phyloP scores from a whole-genome alignment of 1,140 invertebrate species.

The Nasonia giraulti region DNA sequence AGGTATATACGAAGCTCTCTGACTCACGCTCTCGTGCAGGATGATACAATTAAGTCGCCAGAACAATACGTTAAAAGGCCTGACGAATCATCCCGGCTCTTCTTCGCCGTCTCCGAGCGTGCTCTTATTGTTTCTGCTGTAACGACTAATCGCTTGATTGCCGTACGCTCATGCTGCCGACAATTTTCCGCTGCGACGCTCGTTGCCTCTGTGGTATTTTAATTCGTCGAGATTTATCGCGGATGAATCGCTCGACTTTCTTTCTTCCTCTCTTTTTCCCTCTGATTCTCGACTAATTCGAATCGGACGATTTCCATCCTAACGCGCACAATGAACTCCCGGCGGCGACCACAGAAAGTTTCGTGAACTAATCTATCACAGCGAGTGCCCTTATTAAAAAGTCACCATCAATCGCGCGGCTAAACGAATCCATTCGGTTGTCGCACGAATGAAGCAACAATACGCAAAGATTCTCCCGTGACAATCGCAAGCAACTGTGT shows the following conservation, averaged over 20 bases:
- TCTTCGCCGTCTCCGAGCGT: constrained; percentile 42
- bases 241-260: not conserved
- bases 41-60: constrained; percentile 64
- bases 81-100: constrained; percentile 54
- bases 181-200: constrained; percentile 13
- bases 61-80: constrained; percentile 62
- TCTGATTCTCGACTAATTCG: not conserved
- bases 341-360: too few species aligned
- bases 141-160: constrained; percentile 46
- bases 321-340: too few species aligned
- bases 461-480: not conserved
- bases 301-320: too few species aligned
- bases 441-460: not conserved
- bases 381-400: not conserved
- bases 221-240: constrained; percentile 21
- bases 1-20: constrained; percentile 15
- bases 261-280: not conserved
- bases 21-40: constrained; percentile 57
- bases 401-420: not conserved
- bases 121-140: not conserved
- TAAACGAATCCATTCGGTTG: too few species aligned
- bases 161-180: constrained; percentile 20
- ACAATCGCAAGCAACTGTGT: not conserved
- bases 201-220: constrained; percentile 12
- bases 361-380: too few species aligned